Evolutionary conservation across 2,797 vertebrate genomes (phyloP), one percentile per base, ranked within the genome.

Genomic region (Otolemur crassicaudatus): DNA sequence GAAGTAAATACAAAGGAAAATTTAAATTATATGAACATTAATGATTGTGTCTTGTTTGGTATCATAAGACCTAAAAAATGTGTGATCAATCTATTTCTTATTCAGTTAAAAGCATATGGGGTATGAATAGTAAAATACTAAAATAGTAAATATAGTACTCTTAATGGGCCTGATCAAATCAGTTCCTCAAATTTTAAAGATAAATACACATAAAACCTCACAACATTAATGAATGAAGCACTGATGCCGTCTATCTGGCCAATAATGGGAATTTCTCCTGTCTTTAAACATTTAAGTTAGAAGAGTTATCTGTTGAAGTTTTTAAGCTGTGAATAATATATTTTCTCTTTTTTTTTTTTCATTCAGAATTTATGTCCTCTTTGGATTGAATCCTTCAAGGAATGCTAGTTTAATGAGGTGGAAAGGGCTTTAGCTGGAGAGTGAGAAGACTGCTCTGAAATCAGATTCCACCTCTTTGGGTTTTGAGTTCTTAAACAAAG

Each of bases 291-390:
- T 91, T 94, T 87, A 93, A 89, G 65, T 72, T 37, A 67, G 23
- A 87, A 94, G 83, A 70, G 56, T 94, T 86, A 92, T 60, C 65
- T 94, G 60, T 83, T 94, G 87, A 88, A 91, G 69, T 90, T 97
- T 91, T 94, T 22, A 92, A 84, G 13, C 56, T 81, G 94, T 92
- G 61, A 96, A 95, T 97, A 97, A 93, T 94, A 65, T 60, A 96
- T 95, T 95, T 92, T 70, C 86, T 92, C 60, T 83, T 63, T 91
- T 92, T 86, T 86, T 83, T 61, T 88, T 85, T 63, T 16, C 25
- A 92, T 81, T 94, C n/a, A 20, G 37, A 94, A 91, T 96, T 93
- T 94, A 61, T 80, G 58, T 61, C 56, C 16, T 72, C 60, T 93
- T 94, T 94, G 91, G 80, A 87, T 76, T 97, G 46, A 89, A 10